Base-by-base conservation (phyloP, 2,113 vertebrate genomes). In the Mungos mungo region DNA sequence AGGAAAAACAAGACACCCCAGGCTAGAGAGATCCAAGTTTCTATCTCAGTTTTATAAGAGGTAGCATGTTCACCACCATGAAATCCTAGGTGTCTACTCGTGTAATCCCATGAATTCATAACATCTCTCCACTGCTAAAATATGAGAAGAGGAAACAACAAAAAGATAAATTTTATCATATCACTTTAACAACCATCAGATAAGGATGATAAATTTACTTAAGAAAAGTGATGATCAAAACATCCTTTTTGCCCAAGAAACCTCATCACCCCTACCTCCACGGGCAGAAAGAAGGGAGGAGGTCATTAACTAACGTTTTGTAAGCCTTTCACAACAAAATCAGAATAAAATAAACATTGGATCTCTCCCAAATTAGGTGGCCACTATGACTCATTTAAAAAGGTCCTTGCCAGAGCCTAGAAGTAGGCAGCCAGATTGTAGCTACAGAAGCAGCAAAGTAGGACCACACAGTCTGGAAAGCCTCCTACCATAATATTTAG, bases 181-280 rank as follows among this genome's bases (percentile, higher is more conserved):
- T n/a, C 7, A 82, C 21, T 69, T 93, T 63, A 95, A 15, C 0
- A 14, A 50, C 25, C 33, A 63, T 82, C 45, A 95, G 77, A 86
- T 93, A 86, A 97, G 31, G n/a, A 54, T 50, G 88, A 83, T 52
- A 54, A 94, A 74, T 65, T 93, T 95, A 82, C n/a, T 84, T 90
- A 87, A 72, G 83, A 83, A 83, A 90, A 96, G 25, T n/a, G 7
- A 45, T 76, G 74, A 50, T 94, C 5, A 76, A 90, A 95, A 88
- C 65, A 81, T 82, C 15, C 12, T 88, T 15, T 2, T 35, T 71
- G 11, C 45, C 38, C 60, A 33, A 45, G 52, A 83, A 84, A 69
- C n/a, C 52, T 92, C 9, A 27, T 14, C 15, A 47, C 14, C 19
- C 50, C 5, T 18, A 60, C 41, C 41, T 29, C 25, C 4, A 2